Conservation (phyloP, 2,888 invertebrate species). For the Chaetoderma sp. region DNA sequence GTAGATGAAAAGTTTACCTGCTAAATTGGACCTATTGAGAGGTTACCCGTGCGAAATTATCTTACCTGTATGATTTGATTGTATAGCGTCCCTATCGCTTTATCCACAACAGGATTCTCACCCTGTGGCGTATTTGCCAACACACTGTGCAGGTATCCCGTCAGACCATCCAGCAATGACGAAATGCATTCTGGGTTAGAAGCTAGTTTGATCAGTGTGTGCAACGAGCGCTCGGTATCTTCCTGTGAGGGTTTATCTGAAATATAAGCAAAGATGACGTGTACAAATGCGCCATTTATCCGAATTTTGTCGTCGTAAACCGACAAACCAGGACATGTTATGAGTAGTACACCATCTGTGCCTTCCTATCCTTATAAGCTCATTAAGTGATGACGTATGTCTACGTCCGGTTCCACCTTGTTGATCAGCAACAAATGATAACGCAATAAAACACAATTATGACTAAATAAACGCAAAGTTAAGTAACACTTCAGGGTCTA, state of each 20-base stretch:
- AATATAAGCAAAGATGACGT: slow-evolving; percentile 24
- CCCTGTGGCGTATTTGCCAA: slow-evolving; percentile 69
- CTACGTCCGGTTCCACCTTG: too few relatives aligned
- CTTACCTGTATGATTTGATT: slow-evolving; percentile 58
- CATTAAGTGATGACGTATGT: too few relatives aligned
- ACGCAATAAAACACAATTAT: too few relatives aligned
- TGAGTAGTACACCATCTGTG: too few relatives aligned
- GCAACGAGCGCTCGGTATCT: slow-evolving; percentile 72
- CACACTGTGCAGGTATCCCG: slow-evolving; percentile 67
- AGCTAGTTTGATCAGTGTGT: slow-evolving; percentile 73
- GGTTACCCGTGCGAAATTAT: too few relatives aligned
- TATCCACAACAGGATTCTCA: slow-evolving; percentile 51
- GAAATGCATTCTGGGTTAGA: slow-evolving; percentile 74
- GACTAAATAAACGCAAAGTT: too few relatives aligned
- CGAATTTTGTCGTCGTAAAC: background rate
- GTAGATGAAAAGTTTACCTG: too few relatives aligned
- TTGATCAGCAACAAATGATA: too few relatives aligned
- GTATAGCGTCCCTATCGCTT: slow-evolving; percentile 56
- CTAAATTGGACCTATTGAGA: too few relatives aligned
- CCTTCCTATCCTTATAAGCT: too few relatives aligned
- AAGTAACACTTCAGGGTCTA: too few relatives aligned
- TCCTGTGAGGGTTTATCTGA: slow-evolving; percentile 59
- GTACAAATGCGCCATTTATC: background rate
- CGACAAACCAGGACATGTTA: too few relatives aligned
- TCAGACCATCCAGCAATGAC: slow-evolving; percentile 72